Conservation (phyloP, 2,113 vertebrate species). For the Caranx ignobilis region DNA sequence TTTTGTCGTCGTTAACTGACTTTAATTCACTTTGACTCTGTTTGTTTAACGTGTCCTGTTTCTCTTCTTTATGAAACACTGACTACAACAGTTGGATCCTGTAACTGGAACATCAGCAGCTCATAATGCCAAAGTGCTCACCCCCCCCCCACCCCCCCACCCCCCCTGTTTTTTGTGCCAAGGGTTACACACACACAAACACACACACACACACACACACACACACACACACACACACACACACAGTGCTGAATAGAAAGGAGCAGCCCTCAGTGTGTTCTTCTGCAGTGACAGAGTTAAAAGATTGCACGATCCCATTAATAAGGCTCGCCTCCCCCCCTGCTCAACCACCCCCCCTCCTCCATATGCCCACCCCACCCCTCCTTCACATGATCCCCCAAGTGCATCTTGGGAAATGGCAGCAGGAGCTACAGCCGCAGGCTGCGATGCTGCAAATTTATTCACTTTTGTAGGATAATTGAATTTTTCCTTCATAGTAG, state of each 20-base stretch:
- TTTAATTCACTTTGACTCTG: not conserved
- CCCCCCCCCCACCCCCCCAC: not conserved
- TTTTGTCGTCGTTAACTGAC: not conserved
- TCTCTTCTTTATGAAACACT: not conserved
- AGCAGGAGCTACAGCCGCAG: conserved; percentile 62
- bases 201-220: conserved; percentile 23
- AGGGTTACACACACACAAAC: conserved; percentile 7
- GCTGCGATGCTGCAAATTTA: conserved; percentile 78
- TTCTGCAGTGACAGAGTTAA: conserved; percentile 54
- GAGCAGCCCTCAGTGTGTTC: conserved; percentile 14
- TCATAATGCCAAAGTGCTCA: not conserved
- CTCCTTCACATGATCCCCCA: conserved; percentile 51
- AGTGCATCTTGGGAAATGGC: conserved; percentile 73
- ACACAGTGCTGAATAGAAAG: not conserved
- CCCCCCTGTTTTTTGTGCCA: no score
- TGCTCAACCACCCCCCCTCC: conserved; percentile 1
- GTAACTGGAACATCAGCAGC: conserved; percentile 35
- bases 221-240: conserved; percentile 5
- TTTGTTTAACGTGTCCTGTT: not conserved
- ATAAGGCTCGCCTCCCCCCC: conserved; percentile 51
- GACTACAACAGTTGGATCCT: not conserved
- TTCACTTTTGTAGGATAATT: conserved; percentile 86
- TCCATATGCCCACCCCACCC: not conserved
- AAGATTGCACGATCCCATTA: conserved; percentile 66
- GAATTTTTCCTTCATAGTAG: conserved; percentile 83